Percentiles rank a stretch among this genome's conserved stretches.
These are phyloP conservation scores for Vulpes vulpes DNA, from an alignment of 2,113 vertebrate genomes.

Conservation along the genomic window DNA sequence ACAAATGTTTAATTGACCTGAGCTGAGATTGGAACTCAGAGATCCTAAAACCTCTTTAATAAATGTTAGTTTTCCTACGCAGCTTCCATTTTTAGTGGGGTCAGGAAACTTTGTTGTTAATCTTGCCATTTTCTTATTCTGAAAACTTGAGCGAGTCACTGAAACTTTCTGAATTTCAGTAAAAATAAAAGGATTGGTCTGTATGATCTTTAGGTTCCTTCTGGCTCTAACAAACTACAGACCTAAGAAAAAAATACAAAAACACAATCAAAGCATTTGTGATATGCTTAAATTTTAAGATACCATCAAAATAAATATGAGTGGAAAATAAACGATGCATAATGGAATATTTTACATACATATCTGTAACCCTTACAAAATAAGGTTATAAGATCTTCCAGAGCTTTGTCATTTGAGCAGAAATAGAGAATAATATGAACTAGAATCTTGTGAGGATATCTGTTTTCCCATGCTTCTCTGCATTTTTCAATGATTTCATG, in stretches of 20 bases:
- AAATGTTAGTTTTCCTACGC: constrained; percentile 2
- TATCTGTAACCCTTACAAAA: not conserved
- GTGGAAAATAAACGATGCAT: constrained; percentile 4
- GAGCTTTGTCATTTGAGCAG: not conserved
- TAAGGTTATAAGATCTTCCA: constrained; percentile 13
- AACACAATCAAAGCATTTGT: not conserved
- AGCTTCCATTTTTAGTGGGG: not conserved
- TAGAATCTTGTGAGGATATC: constrained; percentile 41
- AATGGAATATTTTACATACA: not conserved
- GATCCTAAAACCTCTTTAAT: not conserved
- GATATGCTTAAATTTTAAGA: constrained; percentile 37
- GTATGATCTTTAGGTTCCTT: not conserved
- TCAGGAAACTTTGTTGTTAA: constrained; percentile 20
- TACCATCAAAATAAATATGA: constrained; percentile 45
- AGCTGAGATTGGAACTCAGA: not conserved
- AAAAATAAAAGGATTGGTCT: not conserved
- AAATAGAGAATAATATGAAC: constrained; percentile 12
- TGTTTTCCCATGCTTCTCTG: constrained; percentile 49
- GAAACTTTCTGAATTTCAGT: constrained; percentile 33
- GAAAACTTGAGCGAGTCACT: not conserved
- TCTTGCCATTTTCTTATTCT: constrained; percentile 32
- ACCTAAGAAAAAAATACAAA: not conserved
- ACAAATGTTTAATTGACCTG: not conserved
- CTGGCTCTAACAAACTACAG: not conserved
- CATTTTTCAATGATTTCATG: constrained; percentile 61